Evolutionary conservation across 1,140 invertebrate species (phyloP), one percentile per base, ranked within the genome.

Genomic region (Muscidifurax raptorellus): DNA sequence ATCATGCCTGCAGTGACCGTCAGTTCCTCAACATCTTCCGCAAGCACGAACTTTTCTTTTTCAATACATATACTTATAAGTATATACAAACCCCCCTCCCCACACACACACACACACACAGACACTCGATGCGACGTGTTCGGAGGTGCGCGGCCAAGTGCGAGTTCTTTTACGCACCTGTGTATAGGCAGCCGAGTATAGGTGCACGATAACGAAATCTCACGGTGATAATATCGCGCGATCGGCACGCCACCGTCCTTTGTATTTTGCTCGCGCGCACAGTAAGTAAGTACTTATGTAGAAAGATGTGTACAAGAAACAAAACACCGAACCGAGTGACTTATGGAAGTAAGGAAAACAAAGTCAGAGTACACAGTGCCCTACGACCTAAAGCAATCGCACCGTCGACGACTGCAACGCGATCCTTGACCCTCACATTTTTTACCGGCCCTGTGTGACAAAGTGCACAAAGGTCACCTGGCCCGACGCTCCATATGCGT

Each of bases 1-100:
- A 77, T 77, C 75, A 59, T 77, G n/a, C n/a, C n/a, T 40, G 47
- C 27, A 12, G 40, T 25, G n/a, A n/a, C 52, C n/a, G n/a, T n/a
- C n/a, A n/a, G 52, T 22, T 22, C 52, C 52, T 59, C 52, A 59
- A n/a, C 52, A 59, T 59, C 36, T 40, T 59, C n/a, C n/a, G 3
- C 52, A 18, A 59, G 52, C 52, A n/a, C 52, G 3, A n/a, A 59
- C 22, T 59, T 59, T n/a, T n/a, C 7, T n/a, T n/a, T 59, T n/a
- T n/a, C 6, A n/a, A n/a, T n/a, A n/a, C n/a, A n/a, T n/a, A n/a
- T n/a, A n/a, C n/a, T n/a, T n/a, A n/a, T n/a, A n/a, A n/a, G n/a
- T n/a, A n/a, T n/a, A n/a, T n/a, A n/a, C n/a, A n/a, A n/a, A n/a
- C n/a, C n/a, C n/a, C n/a, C n/a, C n/a, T n/a, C 9, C 32, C 5